Conservation (phyloP, 2,888 invertebrate genomes). For the Eupithecia pulchellata region DNA sequence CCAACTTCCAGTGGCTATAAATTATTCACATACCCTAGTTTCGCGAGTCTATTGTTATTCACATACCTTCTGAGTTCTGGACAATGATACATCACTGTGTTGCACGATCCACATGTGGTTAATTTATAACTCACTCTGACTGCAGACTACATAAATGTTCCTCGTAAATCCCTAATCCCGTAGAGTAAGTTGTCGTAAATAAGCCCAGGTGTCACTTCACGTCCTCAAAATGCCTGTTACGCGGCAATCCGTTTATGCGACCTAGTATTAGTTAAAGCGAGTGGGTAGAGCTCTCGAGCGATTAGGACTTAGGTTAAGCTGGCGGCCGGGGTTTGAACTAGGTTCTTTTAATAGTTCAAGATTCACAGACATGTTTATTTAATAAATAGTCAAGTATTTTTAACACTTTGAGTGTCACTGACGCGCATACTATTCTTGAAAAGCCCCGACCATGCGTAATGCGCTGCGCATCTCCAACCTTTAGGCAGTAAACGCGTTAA, state of each 20-base stretch:
- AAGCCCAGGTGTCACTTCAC: not conserved
- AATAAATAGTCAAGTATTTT: too few species aligned
- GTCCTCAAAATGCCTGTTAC: not conserved
- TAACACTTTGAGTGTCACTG: too few species aligned
- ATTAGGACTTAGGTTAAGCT: not conserved
- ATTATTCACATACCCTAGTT: constrained; percentile 3
- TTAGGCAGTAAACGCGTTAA: too few species aligned
- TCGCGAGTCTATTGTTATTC: not conserved
- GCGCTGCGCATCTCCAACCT: too few species aligned
- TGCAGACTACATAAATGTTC: not conserved
- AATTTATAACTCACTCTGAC: not conserved
- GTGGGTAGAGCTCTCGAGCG: not conserved
- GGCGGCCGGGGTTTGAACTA: not conserved
- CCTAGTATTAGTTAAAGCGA: not conserved
- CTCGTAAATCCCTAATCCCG: not conserved
- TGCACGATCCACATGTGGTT: not conserved
- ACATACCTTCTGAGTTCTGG: not conserved
- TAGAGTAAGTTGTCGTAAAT: not conserved
- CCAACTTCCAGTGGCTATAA: not conserved
- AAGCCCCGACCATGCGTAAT: too few species aligned
- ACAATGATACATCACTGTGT: not conserved
- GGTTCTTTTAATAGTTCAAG: not conserved
- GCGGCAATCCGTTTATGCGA: not conserved
- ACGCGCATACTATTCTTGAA: too few species aligned
- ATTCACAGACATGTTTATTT: not conserved